Base-by-base conservation (phyloP, 2,888 invertebrate species). In the Elegia similella region DNA sequence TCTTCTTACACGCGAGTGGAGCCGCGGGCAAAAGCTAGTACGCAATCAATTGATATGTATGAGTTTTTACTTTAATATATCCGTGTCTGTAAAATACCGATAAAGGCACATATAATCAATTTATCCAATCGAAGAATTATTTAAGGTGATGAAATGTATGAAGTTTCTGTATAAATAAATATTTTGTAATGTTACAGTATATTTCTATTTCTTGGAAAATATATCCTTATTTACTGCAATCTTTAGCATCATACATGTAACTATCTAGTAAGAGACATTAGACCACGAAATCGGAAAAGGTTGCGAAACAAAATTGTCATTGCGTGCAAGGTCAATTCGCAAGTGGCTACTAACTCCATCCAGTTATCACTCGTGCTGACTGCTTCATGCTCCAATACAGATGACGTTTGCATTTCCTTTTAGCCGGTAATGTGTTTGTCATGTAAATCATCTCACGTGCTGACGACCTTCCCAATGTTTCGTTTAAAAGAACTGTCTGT, bases 311-410 rank as follows among this genome's bases (percentile, higher is more conserved):
- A 68, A 70, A 72, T 70, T 67, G 67, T 68, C 64, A 66, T 70
- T 66, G 70, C 82, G 74, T 81, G 83, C 66, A 59, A 68, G 64
- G 68, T 57, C 72, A 78, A 80, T 88, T 86, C 62, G 62, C 76
- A 58, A 61, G 60, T 63, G 60, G 58, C 55, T 62, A 68, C 79
- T 83, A 83, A 84, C 64, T 72, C 17, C 59, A 77, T 73, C 77
- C 69, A 66, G 81, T 78, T 75, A 65, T 65, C 64, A 68, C 70
- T 60, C 50, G 65, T 66, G 32, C 15, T 6, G 32, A 15, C 15
- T 6, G 13, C 30, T 32, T 6, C 8, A 32, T 15, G 13, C 47
- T 48, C 15, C 30, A 30, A 8, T 48, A 7, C 48, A 46, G 23
- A 29, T 46, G 17, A 32, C 15, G 23, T 54, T 43, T 43, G 53